Evolutionary conservation across 2,888 invertebrate species (phyloP).

Genomic region (Tetranychus truncatus): DNA sequence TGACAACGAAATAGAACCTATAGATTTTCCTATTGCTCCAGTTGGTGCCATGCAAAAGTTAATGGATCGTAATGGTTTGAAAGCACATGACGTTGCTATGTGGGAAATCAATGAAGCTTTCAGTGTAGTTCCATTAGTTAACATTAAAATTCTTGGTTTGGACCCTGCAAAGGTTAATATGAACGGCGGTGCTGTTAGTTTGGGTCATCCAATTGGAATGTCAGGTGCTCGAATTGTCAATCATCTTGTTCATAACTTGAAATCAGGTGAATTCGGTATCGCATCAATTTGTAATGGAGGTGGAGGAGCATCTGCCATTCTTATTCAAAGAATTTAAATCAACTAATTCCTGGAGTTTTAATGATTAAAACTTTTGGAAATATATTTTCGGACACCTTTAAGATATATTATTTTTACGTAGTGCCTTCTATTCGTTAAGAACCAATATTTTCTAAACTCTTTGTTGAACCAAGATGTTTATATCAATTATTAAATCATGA

Average conservation of each 20-base stretch:
- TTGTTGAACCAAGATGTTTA: too few species aligned
- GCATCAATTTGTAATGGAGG: conserved; percentile 98
- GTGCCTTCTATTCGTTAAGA: too few species aligned
- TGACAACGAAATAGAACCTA: conserved; percentile 84
- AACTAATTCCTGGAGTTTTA: background rate
- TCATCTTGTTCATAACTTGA: conserved; percentile 71
- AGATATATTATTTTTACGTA: too few species aligned
- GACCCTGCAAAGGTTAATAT: conserved; percentile 80
- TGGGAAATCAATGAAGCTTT: conserved; percentile 99
- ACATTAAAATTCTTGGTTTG: conserved; percentile 62
- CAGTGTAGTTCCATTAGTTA: conserved; percentile 80
- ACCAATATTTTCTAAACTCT: too few species aligned
- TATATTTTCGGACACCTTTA: too few species aligned
- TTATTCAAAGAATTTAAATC: conserved; percentile 47
- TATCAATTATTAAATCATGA: too few species aligned
- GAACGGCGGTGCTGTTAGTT: conserved; percentile 93
- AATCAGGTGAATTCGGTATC: conserved; percentile 76
- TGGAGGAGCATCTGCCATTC: conserved; percentile 86
- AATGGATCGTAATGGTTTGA: conserved; percentile 59
- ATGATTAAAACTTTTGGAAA: too few species aligned
- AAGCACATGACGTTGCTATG: conserved; percentile 65
- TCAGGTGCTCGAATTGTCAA: conserved; percentile 83
- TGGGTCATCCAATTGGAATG: conserved; percentile 99
- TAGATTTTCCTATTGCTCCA: conserved; percentile 94
- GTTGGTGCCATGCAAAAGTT: conserved; percentile 67